Evolutionary conservation across 1,140 invertebrate species (phyloP), one percentile per base, ranked within the genome.

Genomic region (Popillia japonica): DNA sequence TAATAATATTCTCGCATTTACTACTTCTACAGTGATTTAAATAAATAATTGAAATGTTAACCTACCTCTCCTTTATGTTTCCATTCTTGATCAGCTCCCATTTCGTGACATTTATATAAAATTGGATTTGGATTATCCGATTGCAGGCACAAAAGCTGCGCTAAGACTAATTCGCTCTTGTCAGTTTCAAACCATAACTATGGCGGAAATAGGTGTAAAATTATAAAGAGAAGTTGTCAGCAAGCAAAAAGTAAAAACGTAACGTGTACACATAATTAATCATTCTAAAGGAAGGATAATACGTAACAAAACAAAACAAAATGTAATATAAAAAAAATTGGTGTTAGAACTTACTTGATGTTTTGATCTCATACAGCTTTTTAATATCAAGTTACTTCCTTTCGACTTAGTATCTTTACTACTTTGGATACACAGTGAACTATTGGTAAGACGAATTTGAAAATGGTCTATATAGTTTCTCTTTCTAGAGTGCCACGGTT

Each of bases 21-120:
- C n/a, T n/a, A n/a, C n/a, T n/a, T n/a, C n/a, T n/a, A n/a, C n/a
- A n/a, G n/a, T n/a, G 20, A 0, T 27, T 27, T n/a, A n/a, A n/a
- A n/a, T 40, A 0, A 41, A 40, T n/a, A 34, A 22, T 22, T n/a
- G 14, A 75, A 14, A 14, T n/a, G n/a, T n/a, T 48, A 17, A 34
- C 44, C 10, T 87, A 94, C 94, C 76, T 89, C 86, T 76, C 89
- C 90, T 81, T 92, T 93, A 82, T 94, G 91, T 76, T 92, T 92
- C 97, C 96, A 99, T 80, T 96, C 94, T 87, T 98, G 97, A 80
- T 93, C 90, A 0, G 94, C 95, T 17, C 95, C 93, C 89, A 96
- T 94, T 86, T 97, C 96, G 85, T 98, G 96, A 84, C 97, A 99
- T 87, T 98, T 98, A 77, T 92, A 92, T 8, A 98, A 87, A 68